Evolutionary conservation across 2,797 vertebrate species (phyloP).

Genomic region (Hydrocynus forskahlii): DNA sequence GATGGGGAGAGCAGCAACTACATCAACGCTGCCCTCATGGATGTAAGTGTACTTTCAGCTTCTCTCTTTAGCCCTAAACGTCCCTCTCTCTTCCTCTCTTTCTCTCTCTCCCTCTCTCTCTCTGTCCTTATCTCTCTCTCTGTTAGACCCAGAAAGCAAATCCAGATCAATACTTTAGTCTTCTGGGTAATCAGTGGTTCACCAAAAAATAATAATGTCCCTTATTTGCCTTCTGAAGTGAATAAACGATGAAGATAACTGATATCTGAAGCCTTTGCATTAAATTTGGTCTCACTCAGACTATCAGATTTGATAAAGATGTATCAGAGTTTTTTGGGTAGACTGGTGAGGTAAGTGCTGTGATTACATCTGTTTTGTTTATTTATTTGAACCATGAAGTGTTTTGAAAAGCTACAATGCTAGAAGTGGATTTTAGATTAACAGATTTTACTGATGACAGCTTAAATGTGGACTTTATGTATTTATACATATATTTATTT

Average conservation of each 20-base stretch:
- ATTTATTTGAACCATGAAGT: background rate
- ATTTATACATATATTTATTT: too few species aligned
- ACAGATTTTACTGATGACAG: background rate
- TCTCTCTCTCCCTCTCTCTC: conserved; percentile 1
- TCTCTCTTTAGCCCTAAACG: conserved; percentile 61
- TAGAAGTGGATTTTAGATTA: too few species aligned
- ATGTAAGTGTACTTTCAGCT: too few species aligned
- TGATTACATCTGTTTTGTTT: background rate
- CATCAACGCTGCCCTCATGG: conserved; percentile 98
- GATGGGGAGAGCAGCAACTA: conserved; percentile 99
- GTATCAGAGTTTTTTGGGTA: background rate
- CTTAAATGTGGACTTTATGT: background rate
- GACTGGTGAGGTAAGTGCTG: background rate
- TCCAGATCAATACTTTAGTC: conserved; percentile 70
- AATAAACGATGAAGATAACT: too few species aligned
- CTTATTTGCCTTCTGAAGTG: background rate
- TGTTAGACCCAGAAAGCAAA: conserved; percentile 80
- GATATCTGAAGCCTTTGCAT: background rate
- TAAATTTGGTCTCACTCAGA: too few species aligned
- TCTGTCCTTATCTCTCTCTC: conserved; percentile 63
- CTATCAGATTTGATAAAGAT: too few species aligned
- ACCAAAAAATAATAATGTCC: background rate
- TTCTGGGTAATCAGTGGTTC: conserved; percentile 29
- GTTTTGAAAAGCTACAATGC: too few species aligned
- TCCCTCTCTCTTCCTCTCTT: background rate